A percentile compares a stretch with the other conserved stretches of the same genome.
Evolutionary conservation across 1,140 invertebrate species (phyloP).

Genomic region (Aphaenogaster floridana): DNA sequence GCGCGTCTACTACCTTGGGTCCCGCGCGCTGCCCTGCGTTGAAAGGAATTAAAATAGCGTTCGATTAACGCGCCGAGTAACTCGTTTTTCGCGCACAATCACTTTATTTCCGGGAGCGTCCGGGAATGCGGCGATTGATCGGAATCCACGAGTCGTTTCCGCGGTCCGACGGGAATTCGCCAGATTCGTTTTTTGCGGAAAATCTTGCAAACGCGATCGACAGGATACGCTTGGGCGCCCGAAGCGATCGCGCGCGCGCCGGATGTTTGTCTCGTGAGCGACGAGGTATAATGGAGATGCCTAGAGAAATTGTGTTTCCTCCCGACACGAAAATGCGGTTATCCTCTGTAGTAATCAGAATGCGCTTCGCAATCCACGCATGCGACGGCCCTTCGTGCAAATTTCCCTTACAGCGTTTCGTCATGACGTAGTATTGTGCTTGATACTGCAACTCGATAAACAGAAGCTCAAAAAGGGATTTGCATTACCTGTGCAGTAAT

Average conservation of each 20-base stretch:
- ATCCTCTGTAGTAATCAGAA: slow-evolving; percentile 65
- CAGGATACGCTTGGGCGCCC: neutral
- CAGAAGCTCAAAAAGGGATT: slow-evolving; percentile 51
- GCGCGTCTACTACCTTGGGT: slow-evolving; percentile 22
- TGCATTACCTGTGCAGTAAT: neutral
- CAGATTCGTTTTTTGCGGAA: slow-evolving; percentile 27
- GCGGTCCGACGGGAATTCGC: slow-evolving; percentile 21
- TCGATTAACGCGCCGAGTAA: slow-evolving; percentile 51
- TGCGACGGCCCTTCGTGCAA: neutral
- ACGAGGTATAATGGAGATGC: slow-evolving; percentile 7
- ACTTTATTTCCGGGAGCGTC: slow-evolving; percentile 50
- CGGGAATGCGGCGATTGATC: slow-evolving; percentile 55
- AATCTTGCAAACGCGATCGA: slow-evolving; percentile 24
- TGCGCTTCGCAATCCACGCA: slow-evolving; percentile 43
- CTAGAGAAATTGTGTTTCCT: slow-evolving; percentile 19
- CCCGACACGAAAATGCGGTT: slow-evolving; percentile 50
- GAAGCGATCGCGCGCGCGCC: neutral
- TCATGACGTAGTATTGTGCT: slow-evolving; percentile 1
- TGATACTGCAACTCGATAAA: slow-evolving; percentile 39
- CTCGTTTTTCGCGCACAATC: slow-evolving; percentile 51
- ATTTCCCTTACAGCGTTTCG: slow-evolving; percentile 33
- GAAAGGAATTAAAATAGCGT: slow-evolving; percentile 52
- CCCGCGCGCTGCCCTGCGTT: neutral
- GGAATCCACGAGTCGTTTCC: slow-evolving; percentile 59
- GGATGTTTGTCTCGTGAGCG: slow-evolving; percentile 41